Evolutionary conservation across 35 echinoderm and acorn worm species (phyloP), one percentile per base, ranked within the genome.

Genomic region (Holothuria glaberrima): DNA sequence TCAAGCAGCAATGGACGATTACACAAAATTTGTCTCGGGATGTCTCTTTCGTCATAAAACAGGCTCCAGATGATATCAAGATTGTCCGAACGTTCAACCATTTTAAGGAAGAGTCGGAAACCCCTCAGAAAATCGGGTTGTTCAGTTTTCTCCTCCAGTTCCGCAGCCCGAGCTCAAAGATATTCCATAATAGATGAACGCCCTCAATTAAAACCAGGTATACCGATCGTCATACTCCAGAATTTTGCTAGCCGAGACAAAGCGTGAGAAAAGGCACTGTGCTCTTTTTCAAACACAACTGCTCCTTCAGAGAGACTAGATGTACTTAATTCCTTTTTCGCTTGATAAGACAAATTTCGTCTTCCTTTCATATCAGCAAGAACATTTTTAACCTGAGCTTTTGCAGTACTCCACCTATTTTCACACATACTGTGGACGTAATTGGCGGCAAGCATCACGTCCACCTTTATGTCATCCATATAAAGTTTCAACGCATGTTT

Each of bases 151-250:
- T 84, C 80, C 61, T 60, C 54, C 48, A 32, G n/a, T n/a, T 87
- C 85, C 4, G 85, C 85, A 5, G 85, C 85, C 44, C 63, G n/a
- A 0, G 25, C 85, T 33, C 62, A 62, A 46, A 87, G 61, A 22
- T 71, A 87, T 22, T 87, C 85, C 85, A 87, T 87, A 24, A 87
- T 69, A 28, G 61, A 54, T 6, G 85, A 87, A 28, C 85, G 85
- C 4, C 85, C 85, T n/a, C n/a, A n/a, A 19, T 36, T 48, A 28
- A 87, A 87, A 2, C 65, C 36, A 27, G 4, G 33, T 18, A 87
- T 27, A 9, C 65, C 60, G 69, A 87, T 87, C 16, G 85, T 87
- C 21, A 10, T 48, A 30, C 61, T 86, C 82, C 82, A 86, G 0
- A 86, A 44, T 20, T 86, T 86, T 28, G 82, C 82, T 0, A 86